Base-by-base conservation (phyloP, 2,888 invertebrate species). In the Leucozona laternaria region DNA sequence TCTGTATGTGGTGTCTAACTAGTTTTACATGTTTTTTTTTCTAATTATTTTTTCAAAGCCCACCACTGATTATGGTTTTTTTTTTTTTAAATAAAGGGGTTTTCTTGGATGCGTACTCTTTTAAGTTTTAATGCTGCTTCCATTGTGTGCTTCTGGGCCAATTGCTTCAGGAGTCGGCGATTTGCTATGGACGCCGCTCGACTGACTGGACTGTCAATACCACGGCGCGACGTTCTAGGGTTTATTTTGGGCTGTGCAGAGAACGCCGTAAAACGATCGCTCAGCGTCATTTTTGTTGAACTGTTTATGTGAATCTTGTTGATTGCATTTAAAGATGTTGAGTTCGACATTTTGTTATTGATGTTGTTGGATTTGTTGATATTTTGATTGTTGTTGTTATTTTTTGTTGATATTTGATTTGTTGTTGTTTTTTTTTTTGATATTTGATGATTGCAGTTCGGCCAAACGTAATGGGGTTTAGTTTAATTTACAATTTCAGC, bases 221-320 rank as follows among this genome's bases (percentile, higher is more conserved):
- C 57, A 84, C 80, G 25, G 88, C 88, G 28, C 83, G 83, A 34
- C 43, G 88, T 66, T 89, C 90, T 62, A 90, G 90, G 83, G 89
- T 91, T 15, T 37, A 78, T 81, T 50, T 87, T 85, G 11, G 88
- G 88, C 50, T 89, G 88, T 25, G 90, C 89, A 71, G 92, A 91
- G 68, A 92, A 91, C 72, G 91, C 91, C 45, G 93, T 92, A 75
- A 93, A 93, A 28, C 93, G 91, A 79, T 93, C 93, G 88, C 93
- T 93, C 20, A 93, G 88, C 31, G 93, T 91, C 79, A 93, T 90
- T 75, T 90, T 91, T 13, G 95, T 95, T 15, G 94, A 92, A 71
- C 93, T 93, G 40, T 93, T 92, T 3, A 90, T 89, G 82, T 91
- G 90, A 70, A 91, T 91, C 89, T 90, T 90, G 73, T 89, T 90